Base-by-base conservation (phyloP, 1,140 invertebrate genomes). In the Helicoverpa zea region DNA sequence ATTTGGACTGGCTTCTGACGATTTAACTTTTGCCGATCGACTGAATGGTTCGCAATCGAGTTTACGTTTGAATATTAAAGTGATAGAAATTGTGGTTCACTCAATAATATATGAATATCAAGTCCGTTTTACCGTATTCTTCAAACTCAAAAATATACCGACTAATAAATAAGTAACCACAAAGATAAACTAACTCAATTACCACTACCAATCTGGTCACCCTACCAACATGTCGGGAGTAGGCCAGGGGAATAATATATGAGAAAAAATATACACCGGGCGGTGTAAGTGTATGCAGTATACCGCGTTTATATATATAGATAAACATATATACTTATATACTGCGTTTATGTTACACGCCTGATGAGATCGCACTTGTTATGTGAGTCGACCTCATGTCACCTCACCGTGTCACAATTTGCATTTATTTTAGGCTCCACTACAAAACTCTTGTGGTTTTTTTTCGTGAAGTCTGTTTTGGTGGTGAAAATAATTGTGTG, bases 211-310 rank as follows among this genome's bases (percentile, higher is more conserved):
- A 12, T 0, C 3, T 79, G 64, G 76, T 79, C 49, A 70, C 76
- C 76, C 76, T 79, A 79, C 10, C 63, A 14, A 56, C 52, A 79
- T 70, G 64, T 30, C 76, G 76, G 47, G 63, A 68, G 76, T 79
- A 70, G 76, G 76, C 64, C 76, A 68, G 51, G 64, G 76, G 76
- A 70, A 70, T 79, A 79, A 79, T 79, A 70, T 79, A 79, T 58
- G 76, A 79, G 76, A 79, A 79, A 78, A 79, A 79, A 79, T 68
- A 70, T 79, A 70, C 52, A 68, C 49, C 13, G 16, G 23, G 23
- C 23, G 23, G 9, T 11, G 12, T 59, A 59, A 78, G 61, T 70
- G 49, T 58, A 54, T 63, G 30, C 59, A 63, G 30, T 63, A 63
- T 29, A 63, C 9, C 12, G 3, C 3, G 23, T 30, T 12, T 51